Percentiles rank a stretch among this genome's conserved stretches.
These are phyloP conservation scores for Cinclus mexicanus DNA, from an alignment of 2,113 vertebrate species.

Conservation along the genomic window DNA sequence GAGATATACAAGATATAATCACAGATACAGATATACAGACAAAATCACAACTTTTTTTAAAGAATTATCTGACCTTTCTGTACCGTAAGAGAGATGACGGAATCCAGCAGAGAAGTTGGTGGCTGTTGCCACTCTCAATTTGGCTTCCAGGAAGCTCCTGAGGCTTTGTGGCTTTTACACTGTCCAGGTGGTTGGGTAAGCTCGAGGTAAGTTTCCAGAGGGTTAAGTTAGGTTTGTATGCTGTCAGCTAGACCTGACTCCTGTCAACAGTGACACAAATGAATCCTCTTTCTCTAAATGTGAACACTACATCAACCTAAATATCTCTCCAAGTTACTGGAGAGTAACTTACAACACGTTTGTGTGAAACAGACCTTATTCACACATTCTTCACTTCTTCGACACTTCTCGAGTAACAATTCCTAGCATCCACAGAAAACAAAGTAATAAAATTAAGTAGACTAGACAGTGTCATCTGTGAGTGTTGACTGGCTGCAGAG, in stretches of 20 bases:
- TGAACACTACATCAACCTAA: neutral
- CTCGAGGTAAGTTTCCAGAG: neutral
- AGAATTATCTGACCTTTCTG: neutral
- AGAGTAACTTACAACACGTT: neutral
- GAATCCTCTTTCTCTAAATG: neutral
- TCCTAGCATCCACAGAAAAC: neutral
- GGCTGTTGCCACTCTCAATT: neutral
- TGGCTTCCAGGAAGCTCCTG: neutral
- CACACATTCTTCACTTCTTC: neutral
- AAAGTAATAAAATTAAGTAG: neutral
- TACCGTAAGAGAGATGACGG: rapidly evolving
- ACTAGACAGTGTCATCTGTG: neutral
- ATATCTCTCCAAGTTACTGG: neutral
- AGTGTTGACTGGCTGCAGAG: neutral
- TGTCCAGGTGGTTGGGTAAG: neutral
- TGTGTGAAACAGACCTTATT: neutral
- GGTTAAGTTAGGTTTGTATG: neutral
- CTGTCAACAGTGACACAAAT: neutral
- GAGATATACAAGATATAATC: neutral
- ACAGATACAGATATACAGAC: neutral
- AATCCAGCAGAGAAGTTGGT: neutral
- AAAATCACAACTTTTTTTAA: neutral
- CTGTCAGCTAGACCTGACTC: neutral
- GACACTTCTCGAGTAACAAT: neutral
- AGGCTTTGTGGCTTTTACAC: neutral